Base-by-base conservation (phyloP, 2,113 vertebrate genomes). In the Trochalopteron elliotii region DNA sequence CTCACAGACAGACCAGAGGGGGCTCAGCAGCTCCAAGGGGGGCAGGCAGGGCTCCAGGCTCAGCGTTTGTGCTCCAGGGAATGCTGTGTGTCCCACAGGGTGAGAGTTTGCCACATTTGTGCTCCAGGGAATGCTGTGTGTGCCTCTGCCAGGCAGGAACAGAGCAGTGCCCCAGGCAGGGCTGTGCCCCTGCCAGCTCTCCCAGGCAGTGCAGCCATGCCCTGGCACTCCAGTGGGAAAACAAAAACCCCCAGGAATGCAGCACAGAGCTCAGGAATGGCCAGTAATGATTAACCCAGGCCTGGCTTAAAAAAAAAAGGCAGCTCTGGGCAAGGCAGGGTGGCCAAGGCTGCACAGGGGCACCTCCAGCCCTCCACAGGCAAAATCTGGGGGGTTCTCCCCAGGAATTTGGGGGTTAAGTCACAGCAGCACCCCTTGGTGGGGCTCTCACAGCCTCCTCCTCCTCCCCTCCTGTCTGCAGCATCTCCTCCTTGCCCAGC, bases 201-300 rank as follows among this genome's bases (percentile, higher is more conserved):
- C 13, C 49, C 55, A 18, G 61, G 56, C 24, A 10, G 19, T 55
- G 50, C 15, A 40, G 55, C 39, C 60, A 9, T 55, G 84, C 50
- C 75, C 55, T 63, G 78, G 67, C 80, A 42, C 47, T 69, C 2
- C 22, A 56, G 39, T 1, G 69, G 76, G 55, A 70, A 90, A 91
- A 56, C 28, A 72, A 40, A 74, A 31, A 8, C 4, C 61, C 37
- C 25, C 9, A 11, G 4, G 55, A 92, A 47, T 7, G 60, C 14
- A 0, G 42, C 57, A 86, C 27, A 42, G 71, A 45, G 72, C 64
- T 85, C 65, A 4, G 23, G 50, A 85, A 77, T 20, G 37, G 53
- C 6, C 52, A 11, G 12, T 17, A 96, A 96, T 95, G 56, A 96
- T 97, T 96, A 96, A 96, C 93, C 93, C 72, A 89, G 70, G 10